Conservation (phyloP, 2,113 vertebrate genomes). For the Oncorhynchus mykiss region DNA sequence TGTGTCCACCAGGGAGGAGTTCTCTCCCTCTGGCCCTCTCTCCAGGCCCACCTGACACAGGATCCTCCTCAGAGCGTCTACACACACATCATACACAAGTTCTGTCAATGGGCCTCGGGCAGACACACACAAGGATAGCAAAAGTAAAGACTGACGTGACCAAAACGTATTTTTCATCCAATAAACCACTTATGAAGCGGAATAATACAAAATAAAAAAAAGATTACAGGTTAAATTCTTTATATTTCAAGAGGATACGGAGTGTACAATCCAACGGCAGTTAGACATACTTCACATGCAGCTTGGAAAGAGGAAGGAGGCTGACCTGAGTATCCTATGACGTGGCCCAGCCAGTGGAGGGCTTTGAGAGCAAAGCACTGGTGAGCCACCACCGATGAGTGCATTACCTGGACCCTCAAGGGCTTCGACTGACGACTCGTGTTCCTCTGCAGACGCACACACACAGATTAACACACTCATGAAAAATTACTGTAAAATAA, state of each 20-base stretch:
- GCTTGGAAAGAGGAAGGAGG: not conserved
- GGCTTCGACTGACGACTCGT: constrained; percentile 96
- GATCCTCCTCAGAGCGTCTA: constrained; percentile 90
- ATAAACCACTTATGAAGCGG: not conserved
- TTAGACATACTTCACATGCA: not conserved
- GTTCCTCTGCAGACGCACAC: constrained; percentile 79
- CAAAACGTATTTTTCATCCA: too few species aligned
- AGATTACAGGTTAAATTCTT: too few species aligned
- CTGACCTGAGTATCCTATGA: constrained; percentile 93
- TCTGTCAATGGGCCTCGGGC: too few species aligned
- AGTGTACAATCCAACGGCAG: too few species aligned
- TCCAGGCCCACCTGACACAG: constrained; percentile 94
- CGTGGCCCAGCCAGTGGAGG: constrained; percentile 88
- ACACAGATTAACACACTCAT: constrained; percentile 8
- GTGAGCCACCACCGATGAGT: constrained; percentile 94
- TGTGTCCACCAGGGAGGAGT: constrained; percentile 88
- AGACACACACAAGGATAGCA: not conserved
- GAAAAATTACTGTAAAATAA: not conserved
- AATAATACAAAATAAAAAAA: too few species aligned
- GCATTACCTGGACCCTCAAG: constrained; percentile 95
- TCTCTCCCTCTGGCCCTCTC: constrained; percentile 84
- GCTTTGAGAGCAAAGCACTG: constrained; percentile 94
- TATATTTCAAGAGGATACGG: too few species aligned
- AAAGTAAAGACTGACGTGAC: too few species aligned
- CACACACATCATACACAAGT: constrained; percentile 6